Percentiles rank a stretch among this genome's conserved stretches.
These are phyloP conservation scores for Volucella bombylans DNA, from an alignment of 2,888 invertebrate species.

Conservation along the genomic window DNA sequence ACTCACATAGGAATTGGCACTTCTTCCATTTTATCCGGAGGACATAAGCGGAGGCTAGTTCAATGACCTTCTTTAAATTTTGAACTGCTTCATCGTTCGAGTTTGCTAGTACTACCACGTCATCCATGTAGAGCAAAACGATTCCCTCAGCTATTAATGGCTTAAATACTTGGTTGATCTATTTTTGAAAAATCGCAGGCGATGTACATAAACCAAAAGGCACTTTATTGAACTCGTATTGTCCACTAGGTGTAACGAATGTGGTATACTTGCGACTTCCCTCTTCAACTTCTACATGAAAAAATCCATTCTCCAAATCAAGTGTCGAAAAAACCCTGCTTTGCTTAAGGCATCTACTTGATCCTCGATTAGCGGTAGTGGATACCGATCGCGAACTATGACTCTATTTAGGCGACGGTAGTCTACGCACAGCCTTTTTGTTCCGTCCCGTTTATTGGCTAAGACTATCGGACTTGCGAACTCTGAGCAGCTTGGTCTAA, in stretches of 20 bases:
- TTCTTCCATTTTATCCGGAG: constrained; percentile 33
- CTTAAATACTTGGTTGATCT: constrained; percentile 34
- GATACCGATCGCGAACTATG: no score
- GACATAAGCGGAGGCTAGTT: neutral
- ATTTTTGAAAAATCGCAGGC: constrained; percentile 17
- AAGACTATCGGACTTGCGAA: no score
- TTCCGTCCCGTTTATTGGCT: no score
- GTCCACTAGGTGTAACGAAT: no score
- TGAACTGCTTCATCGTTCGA: neutral
- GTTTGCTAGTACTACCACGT: neutral
- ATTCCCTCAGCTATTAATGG: neutral
- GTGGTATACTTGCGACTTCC: no score
- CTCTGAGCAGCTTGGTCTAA: no score
- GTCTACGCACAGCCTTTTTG: no score
- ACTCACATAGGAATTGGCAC: constrained; percentile 36
- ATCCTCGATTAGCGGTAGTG: no score
- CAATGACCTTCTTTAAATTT: constrained; percentile 5
- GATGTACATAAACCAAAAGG: neutral
- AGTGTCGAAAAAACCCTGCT: no score
- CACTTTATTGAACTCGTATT: no score
- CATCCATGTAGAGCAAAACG: neutral
- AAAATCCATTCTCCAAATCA: constrained; percentile 35
- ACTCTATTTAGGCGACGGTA: no score
- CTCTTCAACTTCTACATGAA: neutral
- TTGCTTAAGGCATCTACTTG: no score